These are phyloP conservation scores for Ceratosolen fusciceps DNA, from an alignment of 1,140 invertebrate species.

Conservation along the genomic window DNA sequence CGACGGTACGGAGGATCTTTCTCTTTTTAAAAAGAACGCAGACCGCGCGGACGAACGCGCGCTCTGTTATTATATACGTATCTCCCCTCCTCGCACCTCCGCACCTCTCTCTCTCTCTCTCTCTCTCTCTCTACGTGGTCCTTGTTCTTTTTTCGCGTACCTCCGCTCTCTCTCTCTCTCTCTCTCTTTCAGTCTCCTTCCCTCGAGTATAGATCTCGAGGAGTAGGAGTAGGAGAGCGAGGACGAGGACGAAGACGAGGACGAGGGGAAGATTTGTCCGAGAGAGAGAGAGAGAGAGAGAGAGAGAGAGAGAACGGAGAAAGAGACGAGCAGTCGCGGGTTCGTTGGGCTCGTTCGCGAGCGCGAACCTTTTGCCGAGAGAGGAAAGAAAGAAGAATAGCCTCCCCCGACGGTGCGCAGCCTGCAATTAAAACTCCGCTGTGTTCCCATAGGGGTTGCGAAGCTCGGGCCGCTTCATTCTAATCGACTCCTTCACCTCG, in stretches of 20 bases:
- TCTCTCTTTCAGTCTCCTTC: neutral
- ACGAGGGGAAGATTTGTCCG: too few relatives aligned
- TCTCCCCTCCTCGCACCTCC: conserved; percentile 35
- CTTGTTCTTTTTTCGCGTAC: neutral
- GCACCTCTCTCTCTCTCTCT: conserved; percentile 15
- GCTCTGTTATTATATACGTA: conserved; percentile 69
- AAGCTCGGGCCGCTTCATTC: conserved; percentile 35
- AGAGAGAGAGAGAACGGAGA: conserved; percentile 32
- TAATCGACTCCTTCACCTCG: conserved; percentile 47
- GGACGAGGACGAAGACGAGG: too few relatives aligned
- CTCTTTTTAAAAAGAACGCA: conserved; percentile 33
- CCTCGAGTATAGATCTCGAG: neutral
- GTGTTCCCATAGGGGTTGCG: conserved; percentile 50
- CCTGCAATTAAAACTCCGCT: conserved; percentile 69
- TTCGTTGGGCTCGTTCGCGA: neutral
- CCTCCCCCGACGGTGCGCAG: conserved; percentile 59
- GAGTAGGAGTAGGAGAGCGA: too few relatives aligned
- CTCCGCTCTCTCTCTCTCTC: conserved; percentile 6
- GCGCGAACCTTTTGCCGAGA: conserved; percentile 8
- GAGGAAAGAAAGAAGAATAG: conserved; percentile 68
- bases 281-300: conserved; percentile 21
- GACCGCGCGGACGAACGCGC: conserved; percentile 57
- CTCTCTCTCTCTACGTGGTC: conserved; percentile 28
- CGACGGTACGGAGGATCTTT: conserved; percentile 62
- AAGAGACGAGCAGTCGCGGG: conserved; percentile 28